Base-by-base conservation (phyloP, 1,140 invertebrate species). In the Pachypsylla venusta region DNA sequence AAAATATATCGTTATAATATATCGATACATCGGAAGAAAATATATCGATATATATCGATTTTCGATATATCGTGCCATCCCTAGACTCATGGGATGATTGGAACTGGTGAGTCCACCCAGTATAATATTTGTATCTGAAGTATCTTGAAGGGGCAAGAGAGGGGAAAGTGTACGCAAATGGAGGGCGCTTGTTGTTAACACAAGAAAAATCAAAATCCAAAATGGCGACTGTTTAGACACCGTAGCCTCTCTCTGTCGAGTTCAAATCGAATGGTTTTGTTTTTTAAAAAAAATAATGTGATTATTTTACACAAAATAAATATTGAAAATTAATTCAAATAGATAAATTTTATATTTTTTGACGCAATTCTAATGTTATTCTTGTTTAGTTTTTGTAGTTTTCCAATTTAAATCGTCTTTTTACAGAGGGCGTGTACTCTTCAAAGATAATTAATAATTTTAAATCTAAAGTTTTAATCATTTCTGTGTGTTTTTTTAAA, bases 181-280 rank as follows among this genome's bases (percentile, higher is more conserved):
- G 42, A 19, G 42, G 42, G 42, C 42, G 42, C 42, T 48, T 48
- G 42, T 48, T 48, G 42, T 48, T 48, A 48, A 48, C 42, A 48
- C 42, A 22, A 48, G 42, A 48, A 48, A 48, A 48, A 48, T 48
- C 22, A 48, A 48, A n/a, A 48, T 48, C 22, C 42, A 48, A 48
- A 48, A 48, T 48, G 42, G 42, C 42, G 42, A 48, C 22, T 48
- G 22, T 48, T 48, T 48, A 48, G 42, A 48, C 42, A 48, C 42
- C 42, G 22, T 48, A 48, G 42, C 42, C 42, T 19, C n/a, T n/a
- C n/a, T n/a, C n/a, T n/a, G n/a, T n/a, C n/a, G 42, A 48, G 42
- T 48, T 48, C n/a, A n/a, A 48, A 48, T 48, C 42, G 42, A 22
- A 48, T 19, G 16, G 16, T 48, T 48, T 48, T 48, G 42, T 48